Evolutionary conservation across 2,113 vertebrate genomes (phyloP).

Genomic region (Gobiocypris rarus): DNA sequence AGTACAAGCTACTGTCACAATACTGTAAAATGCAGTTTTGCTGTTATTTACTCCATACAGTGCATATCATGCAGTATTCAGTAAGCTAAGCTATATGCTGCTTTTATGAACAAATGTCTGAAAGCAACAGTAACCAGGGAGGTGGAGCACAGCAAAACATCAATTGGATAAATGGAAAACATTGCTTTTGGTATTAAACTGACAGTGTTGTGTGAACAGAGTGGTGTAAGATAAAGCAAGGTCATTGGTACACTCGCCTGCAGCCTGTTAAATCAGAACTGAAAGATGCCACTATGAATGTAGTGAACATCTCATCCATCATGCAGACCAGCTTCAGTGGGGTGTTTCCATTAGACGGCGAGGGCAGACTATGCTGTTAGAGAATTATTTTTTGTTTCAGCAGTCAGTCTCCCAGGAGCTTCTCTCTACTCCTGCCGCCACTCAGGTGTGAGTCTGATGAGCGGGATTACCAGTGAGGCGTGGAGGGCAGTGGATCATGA

Average conservation of each 20-base stretch:
- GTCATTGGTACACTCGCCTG: not conserved
- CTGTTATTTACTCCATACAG: too few relatives aligned
- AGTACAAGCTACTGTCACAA: too few relatives aligned
- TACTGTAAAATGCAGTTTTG: too few relatives aligned
- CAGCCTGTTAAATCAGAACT: constrained; percentile 19
- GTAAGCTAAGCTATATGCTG: too few relatives aligned
- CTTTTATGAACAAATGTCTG: not conserved
- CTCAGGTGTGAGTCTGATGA: constrained; percentile 60
- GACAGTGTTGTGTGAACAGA: not conserved
- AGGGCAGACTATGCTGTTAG: constrained; percentile 26
- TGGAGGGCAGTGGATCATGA: constrained; percentile 53
- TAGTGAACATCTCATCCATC: constrained; percentile 35
- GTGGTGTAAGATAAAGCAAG: not conserved
- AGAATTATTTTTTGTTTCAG: not conserved
- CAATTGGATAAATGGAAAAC: not conserved
- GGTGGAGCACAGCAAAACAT: not conserved
- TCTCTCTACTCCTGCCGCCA: constrained; percentile 22
- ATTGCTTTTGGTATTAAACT: not conserved
- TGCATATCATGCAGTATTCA: too few relatives aligned
- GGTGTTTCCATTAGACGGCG: constrained; percentile 1
- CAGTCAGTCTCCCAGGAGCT: not conserved
- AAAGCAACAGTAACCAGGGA: not conserved
- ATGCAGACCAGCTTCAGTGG: constrained; percentile 37
- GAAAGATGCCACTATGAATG: constrained; percentile 6
- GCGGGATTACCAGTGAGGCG: constrained; percentile 50